A percentile compares a stretch with the other conserved stretches of the same genome.
These are phyloP conservation scores for Cirrhinus molitorella DNA, from an alignment of 2,797 vertebrate genomes.

Conservation along the genomic window DNA sequence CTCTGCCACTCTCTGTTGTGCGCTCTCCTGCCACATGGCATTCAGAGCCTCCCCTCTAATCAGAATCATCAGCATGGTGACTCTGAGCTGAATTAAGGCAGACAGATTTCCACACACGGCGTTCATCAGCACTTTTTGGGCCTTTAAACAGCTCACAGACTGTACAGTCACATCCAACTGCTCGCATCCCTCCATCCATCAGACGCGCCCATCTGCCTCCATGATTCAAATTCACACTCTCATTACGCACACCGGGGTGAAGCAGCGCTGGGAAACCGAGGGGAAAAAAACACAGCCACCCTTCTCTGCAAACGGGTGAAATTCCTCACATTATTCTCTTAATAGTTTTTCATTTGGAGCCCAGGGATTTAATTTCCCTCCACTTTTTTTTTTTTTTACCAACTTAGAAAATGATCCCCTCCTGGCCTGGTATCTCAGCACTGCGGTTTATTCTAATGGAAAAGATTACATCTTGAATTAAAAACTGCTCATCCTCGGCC, in stretches of 20 bases:
- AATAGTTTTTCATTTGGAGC: conserved; percentile 70
- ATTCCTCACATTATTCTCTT: conserved; percentile 59
- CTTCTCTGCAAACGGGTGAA: conserved; percentile 48
- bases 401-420: conserved; percentile 66
- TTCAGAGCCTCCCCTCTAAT: conserved; percentile 64
- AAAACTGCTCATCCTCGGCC: conserved; percentile 65
- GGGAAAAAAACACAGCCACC: conserved; percentile 33
- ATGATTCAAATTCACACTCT: conserved; percentile 62
- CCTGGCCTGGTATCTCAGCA: conserved; percentile 60
- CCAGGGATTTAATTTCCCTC: conserved; percentile 64
- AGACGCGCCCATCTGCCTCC: conserved; percentile 58
- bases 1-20: neutral
- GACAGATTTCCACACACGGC: conserved; percentile 61
- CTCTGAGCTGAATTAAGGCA: conserved; percentile 58
- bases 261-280: conserved; percentile 31
- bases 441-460: conserved; percentile 71
- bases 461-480: conserved; percentile 75
- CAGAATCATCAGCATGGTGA: conserved; percentile 63
- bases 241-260: conserved; percentile 52
- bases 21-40: conserved; percentile 59
- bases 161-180: conserved; percentile 50
- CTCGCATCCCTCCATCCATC: conserved; percentile 48
- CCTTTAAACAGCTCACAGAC: conserved; percentile 56
- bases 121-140: conserved; percentile 62
- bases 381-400: conserved; percentile 50